Evolutionary conservation across 2,888 invertebrate species (phyloP), one percentile per base, ranked within the genome.

Genomic region (Helleia helle): DNA sequence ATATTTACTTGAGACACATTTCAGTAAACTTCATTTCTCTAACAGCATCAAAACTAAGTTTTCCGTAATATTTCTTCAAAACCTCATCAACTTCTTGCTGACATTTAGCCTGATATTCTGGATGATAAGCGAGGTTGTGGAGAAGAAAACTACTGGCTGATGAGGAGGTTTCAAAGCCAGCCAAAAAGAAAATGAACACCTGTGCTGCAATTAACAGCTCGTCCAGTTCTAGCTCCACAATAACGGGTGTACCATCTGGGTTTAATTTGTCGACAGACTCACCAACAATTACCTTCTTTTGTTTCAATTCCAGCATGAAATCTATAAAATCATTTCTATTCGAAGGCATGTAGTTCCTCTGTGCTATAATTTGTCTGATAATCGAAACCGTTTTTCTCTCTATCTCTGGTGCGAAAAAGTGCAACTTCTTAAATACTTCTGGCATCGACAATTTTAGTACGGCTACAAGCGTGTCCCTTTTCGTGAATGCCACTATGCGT

Each of bases 371-470:
- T 12, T 43, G 37, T 13, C 46, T 39, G 0, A 55, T 48, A 0
- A 56, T 38, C n/a, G 52, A 45, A 1, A 52, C 43, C 39, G 71
- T 43, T n/a, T 65, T 63, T 13, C 48, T 43, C 44, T 73, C 73
- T 2, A 64, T 51, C 31, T 50, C 36, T 4, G 36, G 54, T 1
- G 43, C 42, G 31, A 65, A 4, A 4, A 57, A 51, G 44, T 55
- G 66, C 2, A 68, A 38, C 38, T 63, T 43, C 29, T 65, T 65
- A 13, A 58, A 61, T 7, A 50, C 36, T 15, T 56, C 50, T 0
- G 72, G 72, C 37, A 68, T 66, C 6, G 65, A 28, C 34, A 69
- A 62, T 44, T 72, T 72, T 1, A 68, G 37, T 5, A 59, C 42
- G 2, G 48, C 47, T 4, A 61, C 40, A 0, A 69, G 2, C 5